Base-by-base conservation (phyloP, 2,113 vertebrate genomes). In the Eulacestoma nigropectus region DNA sequence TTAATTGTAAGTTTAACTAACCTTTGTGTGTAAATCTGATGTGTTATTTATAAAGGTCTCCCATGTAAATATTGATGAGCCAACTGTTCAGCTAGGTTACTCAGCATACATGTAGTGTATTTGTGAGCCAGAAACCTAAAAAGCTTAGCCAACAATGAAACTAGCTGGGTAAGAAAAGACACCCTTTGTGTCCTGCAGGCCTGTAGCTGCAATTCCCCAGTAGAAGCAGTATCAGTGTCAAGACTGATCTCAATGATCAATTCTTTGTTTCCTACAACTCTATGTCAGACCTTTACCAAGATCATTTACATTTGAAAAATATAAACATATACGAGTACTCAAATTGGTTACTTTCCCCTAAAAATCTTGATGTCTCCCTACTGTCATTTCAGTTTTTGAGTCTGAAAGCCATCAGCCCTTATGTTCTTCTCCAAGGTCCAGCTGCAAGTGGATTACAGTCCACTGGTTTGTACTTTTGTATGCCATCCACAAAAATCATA, bases 11-110 rank as follows among this genome's bases (percentile, higher is more conserved):
- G 16, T 47, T 94, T 91, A 94, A 74, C 30, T 82, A 92, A 94
- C 1, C 10, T 49, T 53, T 64, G 21, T 42, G n/a, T 89, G 67
- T 59, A 95, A 92, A 91, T 35, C 37, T 73, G 35, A 84, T 89
- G 75, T 27, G 18, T 95, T 95, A 93, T 97, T 97, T 97, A 93
- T 92, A 95, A 96, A 95, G 62, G 57, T 72, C 86, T 86, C 55
- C 5, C 1, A 25, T 53, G 47, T 94, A 94, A 97, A 97, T 96
- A 96, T 93, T 95, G 78, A 94, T 95, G 84, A 96, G 35, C 41
- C 87, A 94, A 30, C 47, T 88, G 87, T 90, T 96, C 57, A 50
- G 53, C 79, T 93, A 53, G 55, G 55, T 84, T 90, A 79, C 16
- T 62, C n/a, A 56, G 69, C 47, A 46, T 16, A 56, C 30, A 81